Percentiles rank a stretch among this genome's conserved stretches.
These are phyloP conservation scores for Microplitis demolitor DNA, from an alignment of 1,140 invertebrate species.

Conservation along the genomic window DNA sequence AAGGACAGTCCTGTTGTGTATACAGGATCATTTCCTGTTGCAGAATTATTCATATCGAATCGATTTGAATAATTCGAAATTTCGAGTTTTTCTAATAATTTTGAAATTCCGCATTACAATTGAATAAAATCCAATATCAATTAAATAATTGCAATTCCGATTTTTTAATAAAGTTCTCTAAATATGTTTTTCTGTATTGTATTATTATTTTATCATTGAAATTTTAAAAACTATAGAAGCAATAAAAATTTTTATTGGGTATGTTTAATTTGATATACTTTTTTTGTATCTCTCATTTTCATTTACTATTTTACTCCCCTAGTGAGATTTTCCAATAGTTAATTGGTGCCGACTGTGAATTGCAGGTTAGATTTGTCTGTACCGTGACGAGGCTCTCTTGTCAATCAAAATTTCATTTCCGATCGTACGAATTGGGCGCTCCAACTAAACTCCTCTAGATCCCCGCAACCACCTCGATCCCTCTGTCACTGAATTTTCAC, in stretches of 20 bases:
- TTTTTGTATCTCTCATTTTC: not conserved
- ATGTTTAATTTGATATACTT: not conserved
- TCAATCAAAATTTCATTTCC: conserved; percentile 56
- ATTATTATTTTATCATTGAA: not conserved
- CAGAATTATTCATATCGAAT: too few species aligned
- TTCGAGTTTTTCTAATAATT: too few species aligned
- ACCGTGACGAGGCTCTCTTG: conserved; percentile 45
- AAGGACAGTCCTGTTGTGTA: too few species aligned
- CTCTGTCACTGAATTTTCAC: not conserved
- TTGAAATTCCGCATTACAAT: too few species aligned
- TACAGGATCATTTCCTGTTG: too few species aligned
- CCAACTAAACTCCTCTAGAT: not conserved
- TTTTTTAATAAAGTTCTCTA: too few species aligned
- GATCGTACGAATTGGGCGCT: conserved; percentile 44
- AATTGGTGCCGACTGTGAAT: conserved; percentile 40
- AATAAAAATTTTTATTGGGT: not conserved
- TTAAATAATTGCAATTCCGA: too few species aligned
- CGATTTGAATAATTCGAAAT: too few species aligned
- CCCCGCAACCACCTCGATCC: not conserved
- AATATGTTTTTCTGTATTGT: too few species aligned
- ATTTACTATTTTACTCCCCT: conserved; percentile 3
- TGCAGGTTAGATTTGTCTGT: conserved; percentile 50
- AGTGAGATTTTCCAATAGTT: conserved; percentile 25
- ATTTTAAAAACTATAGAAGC: too few species aligned
- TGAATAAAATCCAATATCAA: too few species aligned